Conservation (phyloP, 2,113 vertebrate genomes). For the Zapornia atra region DNA sequence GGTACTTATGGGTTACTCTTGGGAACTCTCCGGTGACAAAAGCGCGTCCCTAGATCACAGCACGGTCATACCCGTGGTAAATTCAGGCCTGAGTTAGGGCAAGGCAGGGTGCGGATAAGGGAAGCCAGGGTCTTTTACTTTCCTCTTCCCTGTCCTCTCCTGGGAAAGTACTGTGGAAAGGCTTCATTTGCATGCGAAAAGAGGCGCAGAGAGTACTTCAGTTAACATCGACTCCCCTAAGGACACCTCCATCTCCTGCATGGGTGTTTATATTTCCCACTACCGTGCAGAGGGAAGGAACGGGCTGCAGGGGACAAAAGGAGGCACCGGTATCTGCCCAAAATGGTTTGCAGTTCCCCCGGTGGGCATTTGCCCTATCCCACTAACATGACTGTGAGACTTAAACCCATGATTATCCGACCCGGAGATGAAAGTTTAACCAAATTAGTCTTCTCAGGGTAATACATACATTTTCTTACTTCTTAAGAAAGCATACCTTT, state of each 20-base stretch:
- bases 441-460: slow-evolving; percentile 27
- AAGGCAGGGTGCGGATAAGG: not conserved
- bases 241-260: not conserved
- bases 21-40: not conserved
- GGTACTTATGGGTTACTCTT: not conserved
- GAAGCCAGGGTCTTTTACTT: not conserved
- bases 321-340: not conserved
- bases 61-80: not conserved
- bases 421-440: not conserved
- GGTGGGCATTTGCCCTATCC: not conserved
- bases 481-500: not conserved
- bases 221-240: not conserved
- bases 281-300: accelerated
- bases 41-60: not conserved
- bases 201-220: not conserved
- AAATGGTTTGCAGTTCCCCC: not conserved
- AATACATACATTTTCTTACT: not conserved
- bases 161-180: not conserved
- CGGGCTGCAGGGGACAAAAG: not conserved
- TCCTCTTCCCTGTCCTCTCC: not conserved
- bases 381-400: not conserved
- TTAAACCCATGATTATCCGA: not conserved
- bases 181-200: not conserved
- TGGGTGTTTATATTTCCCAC: not conserved
- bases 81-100: not conserved